These are phyloP conservation scores for Sapayoa aenigma DNA, from an alignment of 2,113 vertebrate genomes.

Conservation along the genomic window DNA sequence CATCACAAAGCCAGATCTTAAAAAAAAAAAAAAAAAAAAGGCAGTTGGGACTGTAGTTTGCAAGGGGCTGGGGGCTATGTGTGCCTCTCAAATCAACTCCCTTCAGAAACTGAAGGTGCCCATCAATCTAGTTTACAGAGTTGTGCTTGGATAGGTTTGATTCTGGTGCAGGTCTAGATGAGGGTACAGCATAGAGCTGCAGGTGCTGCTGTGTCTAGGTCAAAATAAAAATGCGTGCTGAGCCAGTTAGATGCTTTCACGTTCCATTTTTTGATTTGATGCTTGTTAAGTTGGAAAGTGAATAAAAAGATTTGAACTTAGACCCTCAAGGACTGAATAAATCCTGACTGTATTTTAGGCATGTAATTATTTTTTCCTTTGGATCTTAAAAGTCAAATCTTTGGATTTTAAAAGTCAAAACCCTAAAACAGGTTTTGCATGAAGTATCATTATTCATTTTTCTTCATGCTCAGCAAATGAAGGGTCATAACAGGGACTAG, in stretches of 20 bases:
- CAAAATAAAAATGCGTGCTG: background rate
- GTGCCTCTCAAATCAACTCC: background rate
- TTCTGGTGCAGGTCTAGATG: background rate
- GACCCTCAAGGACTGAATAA: background rate
- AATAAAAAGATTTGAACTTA: background rate
- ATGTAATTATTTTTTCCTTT: background rate
- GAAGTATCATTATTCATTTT: background rate
- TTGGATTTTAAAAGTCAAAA: background rate
- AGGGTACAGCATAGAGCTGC: background rate
- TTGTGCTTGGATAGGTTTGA: fast-evolving
- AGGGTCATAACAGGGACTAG: background rate
- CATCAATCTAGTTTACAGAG: background rate
- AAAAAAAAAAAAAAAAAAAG: background rate
- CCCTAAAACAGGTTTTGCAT: background rate
- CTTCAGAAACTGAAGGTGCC: background rate
- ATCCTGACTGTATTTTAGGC: background rate
- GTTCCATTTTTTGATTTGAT: fast-evolving
- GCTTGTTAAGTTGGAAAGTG: background rate
- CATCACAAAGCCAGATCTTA: background rate
- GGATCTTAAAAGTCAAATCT: too few species aligned
- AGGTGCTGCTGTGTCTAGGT: background rate
- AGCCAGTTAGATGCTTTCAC: background rate
- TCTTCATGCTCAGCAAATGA: background rate
- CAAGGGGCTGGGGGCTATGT: background rate
- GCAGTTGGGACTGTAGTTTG: background rate